These are phyloP conservation scores for Hipposideros armiger DNA, from an alignment of 2,113 vertebrate genomes.

Conservation along the genomic window DNA sequence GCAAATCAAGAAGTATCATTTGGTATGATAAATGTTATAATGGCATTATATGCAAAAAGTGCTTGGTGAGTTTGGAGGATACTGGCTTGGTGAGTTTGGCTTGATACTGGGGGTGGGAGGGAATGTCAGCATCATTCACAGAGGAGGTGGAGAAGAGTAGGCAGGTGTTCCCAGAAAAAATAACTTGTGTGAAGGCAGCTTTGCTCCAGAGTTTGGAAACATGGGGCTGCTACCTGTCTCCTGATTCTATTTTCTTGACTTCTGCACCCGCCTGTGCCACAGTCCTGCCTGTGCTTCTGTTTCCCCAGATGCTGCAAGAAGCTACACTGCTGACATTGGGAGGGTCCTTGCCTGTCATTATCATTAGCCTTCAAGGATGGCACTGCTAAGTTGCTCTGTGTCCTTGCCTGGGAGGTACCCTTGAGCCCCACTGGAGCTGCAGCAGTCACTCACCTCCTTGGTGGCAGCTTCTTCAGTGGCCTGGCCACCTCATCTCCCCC, in stretches of 20 bases:
- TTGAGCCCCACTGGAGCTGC: background rate
- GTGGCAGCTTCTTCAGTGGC: too few species aligned
- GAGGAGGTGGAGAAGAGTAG: background rate
- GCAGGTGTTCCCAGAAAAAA: background rate
- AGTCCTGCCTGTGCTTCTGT: background rate
- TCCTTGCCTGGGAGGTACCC: background rate
- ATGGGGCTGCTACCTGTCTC: accelerated
- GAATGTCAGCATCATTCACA: background rate
- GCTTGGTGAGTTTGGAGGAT: background rate
- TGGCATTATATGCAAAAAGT: background rate
- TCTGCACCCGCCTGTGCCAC: accelerated
- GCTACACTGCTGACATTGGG: background rate
- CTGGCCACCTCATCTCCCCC: background rate
- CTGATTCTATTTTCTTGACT: background rate
- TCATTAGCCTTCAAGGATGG: background rate
- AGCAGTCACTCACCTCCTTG: too few species aligned
- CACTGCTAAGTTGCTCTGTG: background rate
- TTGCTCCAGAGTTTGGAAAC: background rate
- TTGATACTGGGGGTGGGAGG: background rate
- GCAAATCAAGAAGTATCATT: background rate
- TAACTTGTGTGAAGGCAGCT: background rate
- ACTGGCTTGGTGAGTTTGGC: background rate
- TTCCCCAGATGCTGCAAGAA: background rate
- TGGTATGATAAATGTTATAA: background rate
- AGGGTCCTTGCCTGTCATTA: background rate